These are phyloP conservation scores for Eupsittula cactorum DNA, from an alignment of 2,113 vertebrate species.

Conservation along the genomic window DNA sequence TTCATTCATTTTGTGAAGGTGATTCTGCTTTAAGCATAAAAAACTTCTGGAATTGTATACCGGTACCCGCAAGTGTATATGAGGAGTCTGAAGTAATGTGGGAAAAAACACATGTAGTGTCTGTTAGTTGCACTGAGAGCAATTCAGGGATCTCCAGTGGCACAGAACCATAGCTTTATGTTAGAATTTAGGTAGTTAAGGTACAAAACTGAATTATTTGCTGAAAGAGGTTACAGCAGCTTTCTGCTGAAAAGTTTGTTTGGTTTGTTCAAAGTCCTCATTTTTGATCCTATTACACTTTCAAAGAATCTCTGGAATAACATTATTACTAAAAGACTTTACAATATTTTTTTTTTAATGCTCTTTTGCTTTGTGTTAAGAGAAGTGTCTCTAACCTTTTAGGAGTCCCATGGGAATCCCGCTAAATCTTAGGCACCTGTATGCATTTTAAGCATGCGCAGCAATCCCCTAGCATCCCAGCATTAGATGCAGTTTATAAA, in stretches of 20 bases:
- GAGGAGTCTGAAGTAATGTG: not conserved
- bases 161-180: not conserved
- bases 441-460: not conserved
- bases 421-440: not conserved
- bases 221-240: not conserved
- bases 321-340: not conserved
- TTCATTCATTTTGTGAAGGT: not conserved
- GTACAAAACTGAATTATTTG: no score
- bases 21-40: not conserved
- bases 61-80: not conserved
- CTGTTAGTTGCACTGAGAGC: not conserved
- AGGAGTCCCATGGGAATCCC: not conserved
- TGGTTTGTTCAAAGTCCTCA: not conserved
- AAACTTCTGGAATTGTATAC: not conserved
- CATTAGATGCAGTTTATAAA: not conserved
- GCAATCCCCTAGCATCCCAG: not conserved
- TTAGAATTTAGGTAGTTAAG: not conserved
- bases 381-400: not conserved
- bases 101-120: not conserved
- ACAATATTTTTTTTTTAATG: not conserved
- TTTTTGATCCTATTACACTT: not conserved
- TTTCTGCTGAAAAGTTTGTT: not conserved
- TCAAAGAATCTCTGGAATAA: not conserved
- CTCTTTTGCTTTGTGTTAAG: not conserved
- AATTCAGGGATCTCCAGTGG: not conserved